Conservation (phyloP, 1,140 invertebrate genomes). For the Microplitis mediator region DNA sequence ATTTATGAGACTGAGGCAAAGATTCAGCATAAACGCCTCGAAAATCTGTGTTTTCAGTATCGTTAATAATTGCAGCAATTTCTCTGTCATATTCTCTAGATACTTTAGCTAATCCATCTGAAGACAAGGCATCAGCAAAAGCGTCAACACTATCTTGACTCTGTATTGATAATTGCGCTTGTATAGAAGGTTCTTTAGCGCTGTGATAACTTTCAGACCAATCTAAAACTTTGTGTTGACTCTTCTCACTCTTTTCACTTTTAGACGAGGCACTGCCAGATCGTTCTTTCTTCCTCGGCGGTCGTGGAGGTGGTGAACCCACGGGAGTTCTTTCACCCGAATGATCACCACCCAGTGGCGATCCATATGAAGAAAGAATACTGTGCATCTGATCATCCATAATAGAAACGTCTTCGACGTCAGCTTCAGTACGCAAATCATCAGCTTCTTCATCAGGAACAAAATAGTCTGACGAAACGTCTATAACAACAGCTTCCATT, state of each 20-base stretch:
- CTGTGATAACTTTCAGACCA: conserved; percentile 58
- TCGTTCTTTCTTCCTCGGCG: conserved; percentile 47
- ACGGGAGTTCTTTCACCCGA: conserved; percentile 15
- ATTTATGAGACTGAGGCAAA: background rate
- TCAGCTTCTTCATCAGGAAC: conserved; percentile 77
- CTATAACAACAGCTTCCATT: conserved; percentile 90
- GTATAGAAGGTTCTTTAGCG: conserved; percentile 45
- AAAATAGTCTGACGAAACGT: conserved; percentile 86
- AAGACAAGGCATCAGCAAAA: conserved; percentile 53
- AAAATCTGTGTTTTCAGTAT: background rate
- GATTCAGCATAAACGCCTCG: background rate
- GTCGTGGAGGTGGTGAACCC: conserved; percentile 44
- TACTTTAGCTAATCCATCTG: conserved; percentile 26
- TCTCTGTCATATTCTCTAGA: conserved; percentile 11
- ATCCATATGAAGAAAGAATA: conserved; percentile 52
- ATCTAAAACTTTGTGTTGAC: conserved; percentile 25
- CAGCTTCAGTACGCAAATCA: conserved; percentile 82
- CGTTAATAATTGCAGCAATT: conserved; percentile 4
- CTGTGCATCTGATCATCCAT: conserved; percentile 69
- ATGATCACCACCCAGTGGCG: conserved; percentile 33
- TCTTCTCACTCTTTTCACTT: conserved; percentile 49
- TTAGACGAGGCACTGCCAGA: conserved; percentile 45
- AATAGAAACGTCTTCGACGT: conserved; percentile 81
- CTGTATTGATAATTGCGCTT: conserved; percentile 35
- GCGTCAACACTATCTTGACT: conserved; percentile 50